phyloP scores from a whole-genome alignment of 2,113 vertebrate species.

The Eira barbara region DNA sequence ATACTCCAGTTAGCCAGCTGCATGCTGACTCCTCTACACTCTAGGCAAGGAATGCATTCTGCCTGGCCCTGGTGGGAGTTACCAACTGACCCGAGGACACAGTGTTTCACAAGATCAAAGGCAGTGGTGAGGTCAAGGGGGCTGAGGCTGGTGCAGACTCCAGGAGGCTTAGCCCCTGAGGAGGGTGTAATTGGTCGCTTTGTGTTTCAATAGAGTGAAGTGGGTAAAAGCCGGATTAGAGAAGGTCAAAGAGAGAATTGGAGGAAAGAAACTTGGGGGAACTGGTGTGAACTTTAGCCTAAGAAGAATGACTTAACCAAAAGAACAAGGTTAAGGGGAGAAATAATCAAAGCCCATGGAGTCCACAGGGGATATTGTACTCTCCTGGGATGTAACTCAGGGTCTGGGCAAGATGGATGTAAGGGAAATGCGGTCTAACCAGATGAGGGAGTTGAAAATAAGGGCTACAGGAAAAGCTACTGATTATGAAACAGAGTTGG shows the following conservation, averaged over 20 bases:
- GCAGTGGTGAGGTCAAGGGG: constrained; percentile 1
- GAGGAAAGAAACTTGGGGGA: constrained; percentile 48
- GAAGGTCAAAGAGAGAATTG: constrained; percentile 66
- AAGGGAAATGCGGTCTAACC: not conserved
- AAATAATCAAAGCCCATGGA: not conserved
- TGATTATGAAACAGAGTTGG: constrained; percentile 30
- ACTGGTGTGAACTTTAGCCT: not conserved
- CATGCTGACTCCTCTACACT: not conserved
- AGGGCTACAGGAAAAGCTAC: not conserved
- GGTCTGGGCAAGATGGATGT: not conserved
- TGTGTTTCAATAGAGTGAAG: constrained; percentile 44
- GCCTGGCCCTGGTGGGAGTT: not conserved
- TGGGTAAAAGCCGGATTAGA: constrained; percentile 58
- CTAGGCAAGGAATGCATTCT: not conserved
- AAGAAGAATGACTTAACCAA: constrained; percentile 25
- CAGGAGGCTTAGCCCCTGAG: not conserved
- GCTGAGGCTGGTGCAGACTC: not conserved
- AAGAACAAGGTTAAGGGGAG: constrained; percentile 33
- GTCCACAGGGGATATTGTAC: not conserved
- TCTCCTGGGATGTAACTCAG: not conserved
- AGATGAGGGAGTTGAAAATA: not conserved
- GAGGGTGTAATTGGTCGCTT: constrained; percentile 51
- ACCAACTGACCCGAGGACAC: not conserved
- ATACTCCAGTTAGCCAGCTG: not conserved
- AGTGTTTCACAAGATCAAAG: constrained; percentile 13